Evolutionary conservation across 2,888 invertebrate species (phyloP).

Genomic region (Exocentrus adspersus): DNA sequence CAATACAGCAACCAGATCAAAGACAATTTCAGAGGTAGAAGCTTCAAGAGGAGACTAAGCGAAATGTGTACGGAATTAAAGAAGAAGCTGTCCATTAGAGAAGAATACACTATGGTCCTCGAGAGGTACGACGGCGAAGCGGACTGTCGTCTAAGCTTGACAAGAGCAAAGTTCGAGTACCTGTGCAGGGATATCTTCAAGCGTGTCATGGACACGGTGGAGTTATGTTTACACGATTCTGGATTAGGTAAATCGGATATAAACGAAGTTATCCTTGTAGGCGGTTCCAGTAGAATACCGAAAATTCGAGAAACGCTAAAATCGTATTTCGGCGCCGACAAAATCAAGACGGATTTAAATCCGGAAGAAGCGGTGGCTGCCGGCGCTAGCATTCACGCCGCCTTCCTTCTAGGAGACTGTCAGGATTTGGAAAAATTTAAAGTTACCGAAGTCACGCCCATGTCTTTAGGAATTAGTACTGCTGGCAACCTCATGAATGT

Average conservation of each 20-base stretch:
- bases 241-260: conserved; percentile 40
- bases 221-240: conserved; percentile 40
- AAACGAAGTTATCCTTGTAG: conserved; percentile 49
- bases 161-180: conserved; percentile 46
- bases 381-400: conserved; percentile 50
- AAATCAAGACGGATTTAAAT: conserved; percentile 43
- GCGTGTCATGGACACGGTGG: conserved; percentile 40
- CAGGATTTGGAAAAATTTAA: conserved; percentile 33
- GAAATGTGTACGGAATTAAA: conserved; percentile 28
- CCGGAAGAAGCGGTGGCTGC: conserved; percentile 51
- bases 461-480: conserved; percentile 46
- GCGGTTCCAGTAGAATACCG: conserved; percentile 51
- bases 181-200: conserved; percentile 37
- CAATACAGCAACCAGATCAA: background rate
- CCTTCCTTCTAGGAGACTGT: conserved; percentile 30
- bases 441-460: conserved; percentile 47
- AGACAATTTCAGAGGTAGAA: conserved; percentile 1
- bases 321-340: conserved; percentile 41
- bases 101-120: background rate
- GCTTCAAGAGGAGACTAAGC: conserved; percentile 21
- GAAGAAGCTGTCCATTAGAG: conserved; percentile 26
- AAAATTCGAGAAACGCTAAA: conserved; percentile 45
- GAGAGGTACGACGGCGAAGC: background rate
- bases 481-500: conserved; percentile 37
- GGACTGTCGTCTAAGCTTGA: conserved; percentile 22